Evolutionary conservation across 2,888 invertebrate species (phyloP), one percentile per base, ranked within the genome.

Genomic region (Leptura quadrifasciata): DNA sequence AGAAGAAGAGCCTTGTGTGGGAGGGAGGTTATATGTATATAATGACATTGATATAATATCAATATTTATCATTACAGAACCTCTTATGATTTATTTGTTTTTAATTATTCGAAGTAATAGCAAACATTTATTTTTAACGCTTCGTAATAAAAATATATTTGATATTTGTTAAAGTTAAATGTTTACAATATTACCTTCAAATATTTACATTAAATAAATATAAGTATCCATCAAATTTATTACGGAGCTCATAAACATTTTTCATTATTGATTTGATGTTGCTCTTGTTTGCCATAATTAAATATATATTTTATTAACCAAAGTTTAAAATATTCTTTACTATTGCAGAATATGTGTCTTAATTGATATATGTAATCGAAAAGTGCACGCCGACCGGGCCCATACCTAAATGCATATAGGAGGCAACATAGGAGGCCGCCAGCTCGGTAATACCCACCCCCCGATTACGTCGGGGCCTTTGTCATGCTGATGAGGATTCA

Each of bases 181-280:
- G n/a, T 61, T 61, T 61, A 61, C 31, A 31, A 61, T 61, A 17
- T 61, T 61, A 31, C 31, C 31, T 61, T 61, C 18, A 61, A 61
- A 61, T 61, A 61, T 61, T 61, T 31, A 61, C 61, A 31, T 61
- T 20, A 61, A 58, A 20, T 24, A 58, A 58, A 24, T 58, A 21
- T 58, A 20, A 58, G 20, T 15, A 61, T 31, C 6, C 61, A 61
- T 61, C 61, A 61, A 24, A 61, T 31, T 61, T 61, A 21, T 58
- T 21, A 58, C 3, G 4, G 20, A 1, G 21, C 9, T 10, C 21
- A 10, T 20, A 58, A 58, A 21, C 21, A 21, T 15, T 21, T 58
- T 58, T 21, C 58, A 58, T 20, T 21, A 58, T 58, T 58, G 10
- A 15, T 15, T 39, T 15, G 39, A 39, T 39, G 39, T 39, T 39